A percentile compares a stretch with the other conserved stretches of the same genome.
These are phyloP conservation scores for Otolemur crassicaudatus DNA, from an alignment of 2,797 vertebrate species.

Conservation along the genomic window DNA sequence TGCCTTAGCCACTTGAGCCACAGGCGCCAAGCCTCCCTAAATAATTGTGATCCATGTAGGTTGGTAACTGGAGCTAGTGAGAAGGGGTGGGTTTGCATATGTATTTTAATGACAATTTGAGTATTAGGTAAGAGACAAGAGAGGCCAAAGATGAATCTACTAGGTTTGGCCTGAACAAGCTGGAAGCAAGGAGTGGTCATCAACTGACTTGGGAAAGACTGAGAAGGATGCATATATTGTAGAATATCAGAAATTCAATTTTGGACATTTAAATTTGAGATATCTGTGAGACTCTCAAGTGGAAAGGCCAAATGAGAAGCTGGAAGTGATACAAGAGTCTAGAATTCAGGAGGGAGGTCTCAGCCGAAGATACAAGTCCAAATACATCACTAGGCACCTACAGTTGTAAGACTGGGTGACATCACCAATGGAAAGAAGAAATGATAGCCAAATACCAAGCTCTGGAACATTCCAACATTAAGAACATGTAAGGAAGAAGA, in stretches of 20 bases:
- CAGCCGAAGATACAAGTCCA: neutral
- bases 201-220: neutral
- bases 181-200: neutral
- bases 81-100: neutral
- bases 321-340: neutral
- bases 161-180: neutral
- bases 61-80: neutral
- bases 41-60: neutral
- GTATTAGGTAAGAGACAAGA: neutral
- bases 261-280: neutral
- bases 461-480: neutral
- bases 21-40: neutral
- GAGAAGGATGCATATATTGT: neutral
- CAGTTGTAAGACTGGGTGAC: neutral
- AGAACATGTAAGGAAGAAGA: neutral
- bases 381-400: neutral
- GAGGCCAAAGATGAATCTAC: neutral
- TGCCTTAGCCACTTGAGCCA: too few relatives aligned
- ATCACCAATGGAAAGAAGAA: neutral
- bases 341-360: neutral
- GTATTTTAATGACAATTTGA: neutral
- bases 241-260: neutral
- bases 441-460: neutral
- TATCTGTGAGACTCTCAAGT: neutral
- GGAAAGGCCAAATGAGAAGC: slow-evolving; percentile 3